Evolutionary conservation across 2,888 invertebrate species (phyloP).

Genomic region (Plebejus anna): DNA sequence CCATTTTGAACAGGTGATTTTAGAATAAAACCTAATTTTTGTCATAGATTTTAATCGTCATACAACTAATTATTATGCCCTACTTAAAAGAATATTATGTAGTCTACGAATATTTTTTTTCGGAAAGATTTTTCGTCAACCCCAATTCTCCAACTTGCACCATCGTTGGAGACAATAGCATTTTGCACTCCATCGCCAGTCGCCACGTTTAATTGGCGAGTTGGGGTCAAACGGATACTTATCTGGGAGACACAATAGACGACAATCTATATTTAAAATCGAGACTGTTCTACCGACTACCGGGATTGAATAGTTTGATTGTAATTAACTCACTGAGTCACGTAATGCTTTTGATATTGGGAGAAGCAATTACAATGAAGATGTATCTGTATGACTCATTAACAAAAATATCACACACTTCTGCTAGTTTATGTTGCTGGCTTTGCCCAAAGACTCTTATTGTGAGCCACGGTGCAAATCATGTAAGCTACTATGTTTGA

Average conservation of each 20-base stretch:
- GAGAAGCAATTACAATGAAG: background rate
- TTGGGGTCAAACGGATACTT: constrained; percentile 25
- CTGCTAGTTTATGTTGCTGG: background rate
- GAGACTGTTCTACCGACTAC: background rate
- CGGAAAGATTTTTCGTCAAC: too few relatives aligned
- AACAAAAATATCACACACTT: background rate
- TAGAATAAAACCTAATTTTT: too few relatives aligned
- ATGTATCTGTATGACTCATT: background rate
- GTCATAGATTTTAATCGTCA: too few relatives aligned
- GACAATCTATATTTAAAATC: constrained; percentile 11
- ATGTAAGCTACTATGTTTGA: background rate
- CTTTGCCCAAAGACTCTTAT: background rate
- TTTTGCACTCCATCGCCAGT: constrained; percentile 32
- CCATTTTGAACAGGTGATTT: background rate
- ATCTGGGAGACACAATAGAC: constrained; percentile 14
- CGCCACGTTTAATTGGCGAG: constrained; percentile 35
- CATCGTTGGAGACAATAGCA: constrained; percentile 32
- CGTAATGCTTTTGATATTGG: background rate
- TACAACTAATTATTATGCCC: too few relatives aligned
- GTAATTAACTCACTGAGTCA: constrained; percentile 10
- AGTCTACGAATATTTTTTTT: too few relatives aligned
- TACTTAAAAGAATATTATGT: too few relatives aligned
- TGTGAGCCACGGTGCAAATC: background rate
- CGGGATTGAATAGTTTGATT: background rate
- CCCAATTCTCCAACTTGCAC: background rate